Conservation (phyloP, 2,797 vertebrate species). For the Acrossocheilus fasciatus region DNA sequence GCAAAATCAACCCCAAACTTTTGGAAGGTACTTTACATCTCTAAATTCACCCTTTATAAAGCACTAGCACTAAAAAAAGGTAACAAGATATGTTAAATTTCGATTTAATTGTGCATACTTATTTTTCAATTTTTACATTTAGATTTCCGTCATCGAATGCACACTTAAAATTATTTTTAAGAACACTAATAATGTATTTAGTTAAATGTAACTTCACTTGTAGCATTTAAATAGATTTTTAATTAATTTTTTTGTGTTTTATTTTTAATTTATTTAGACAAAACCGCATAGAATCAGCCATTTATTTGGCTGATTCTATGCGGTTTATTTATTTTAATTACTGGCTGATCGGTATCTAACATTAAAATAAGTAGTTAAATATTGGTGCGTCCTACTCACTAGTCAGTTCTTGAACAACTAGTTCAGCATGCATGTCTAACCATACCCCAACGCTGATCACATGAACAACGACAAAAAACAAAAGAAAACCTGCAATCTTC, state of each 20-base stretch:
- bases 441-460: background rate
- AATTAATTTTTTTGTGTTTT: background rate
- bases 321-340: no score
- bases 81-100: no score
- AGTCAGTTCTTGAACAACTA: background rate
- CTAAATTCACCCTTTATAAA: background rate
- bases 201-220: background rate
- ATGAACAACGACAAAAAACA: background rate
- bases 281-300: background rate
- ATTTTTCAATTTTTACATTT: background rate
- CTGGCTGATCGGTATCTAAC: background rate
- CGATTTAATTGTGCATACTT: background rate
- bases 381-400: background rate
- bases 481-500: background rate
- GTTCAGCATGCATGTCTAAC: background rate
- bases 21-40: background rate
- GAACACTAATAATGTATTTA: background rate
- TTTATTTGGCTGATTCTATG: no score
- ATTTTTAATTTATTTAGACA: background rate
- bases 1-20: background rate
- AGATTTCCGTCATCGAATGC: background rate
- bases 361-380: background rate
- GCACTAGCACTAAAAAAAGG: background rate
- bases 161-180: no score
- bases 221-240: background rate